Percentiles rank a stretch among this genome's conserved stretches.
Evolutionary conservation across 2,797 vertebrate genomes (phyloP).

Genomic region (Notamacropus eugenii): DNA sequence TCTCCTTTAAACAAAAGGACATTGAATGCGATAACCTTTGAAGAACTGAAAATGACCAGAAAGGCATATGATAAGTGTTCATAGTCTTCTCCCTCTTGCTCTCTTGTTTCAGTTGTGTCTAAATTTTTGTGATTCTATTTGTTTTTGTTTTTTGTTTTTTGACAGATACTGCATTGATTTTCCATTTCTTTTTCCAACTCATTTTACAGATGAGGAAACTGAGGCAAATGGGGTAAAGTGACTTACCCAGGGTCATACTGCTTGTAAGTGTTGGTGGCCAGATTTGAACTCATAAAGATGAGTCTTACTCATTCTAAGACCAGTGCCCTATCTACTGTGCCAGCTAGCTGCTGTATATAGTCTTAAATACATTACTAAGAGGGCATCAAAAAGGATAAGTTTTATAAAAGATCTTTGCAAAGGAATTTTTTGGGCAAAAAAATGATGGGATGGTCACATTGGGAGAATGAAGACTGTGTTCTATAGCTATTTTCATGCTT

Average conservation of each 20-base stretch:
- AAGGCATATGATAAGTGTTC: background rate
- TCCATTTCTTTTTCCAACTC: background rate
- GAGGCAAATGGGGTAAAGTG: background rate
- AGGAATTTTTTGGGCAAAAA: background rate
- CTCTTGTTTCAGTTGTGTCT: background rate
- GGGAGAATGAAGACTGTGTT: background rate
- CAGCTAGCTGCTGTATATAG: background rate
- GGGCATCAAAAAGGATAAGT: background rate
- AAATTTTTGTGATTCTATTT: background rate
- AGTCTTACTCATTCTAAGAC: background rate
- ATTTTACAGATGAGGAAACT: background rate
- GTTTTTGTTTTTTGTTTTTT: background rate
- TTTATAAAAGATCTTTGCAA: background rate
- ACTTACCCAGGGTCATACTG: background rate
- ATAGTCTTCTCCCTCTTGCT: too few species aligned
- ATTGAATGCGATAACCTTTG: too few species aligned
- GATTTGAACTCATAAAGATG: background rate
- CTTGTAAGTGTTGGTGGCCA: background rate
- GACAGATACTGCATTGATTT: background rate
- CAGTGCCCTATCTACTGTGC: background rate
- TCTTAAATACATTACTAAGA: background rate
- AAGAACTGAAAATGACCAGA: background rate
- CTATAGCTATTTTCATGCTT: background rate
- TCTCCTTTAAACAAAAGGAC: too few species aligned
- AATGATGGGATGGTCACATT: background rate